Percentiles rank a stretch among this genome's conserved stretches.
phyloP scores from a whole-genome alignment of 1,140 invertebrate species.

The Ganaspis sp. region DNA sequence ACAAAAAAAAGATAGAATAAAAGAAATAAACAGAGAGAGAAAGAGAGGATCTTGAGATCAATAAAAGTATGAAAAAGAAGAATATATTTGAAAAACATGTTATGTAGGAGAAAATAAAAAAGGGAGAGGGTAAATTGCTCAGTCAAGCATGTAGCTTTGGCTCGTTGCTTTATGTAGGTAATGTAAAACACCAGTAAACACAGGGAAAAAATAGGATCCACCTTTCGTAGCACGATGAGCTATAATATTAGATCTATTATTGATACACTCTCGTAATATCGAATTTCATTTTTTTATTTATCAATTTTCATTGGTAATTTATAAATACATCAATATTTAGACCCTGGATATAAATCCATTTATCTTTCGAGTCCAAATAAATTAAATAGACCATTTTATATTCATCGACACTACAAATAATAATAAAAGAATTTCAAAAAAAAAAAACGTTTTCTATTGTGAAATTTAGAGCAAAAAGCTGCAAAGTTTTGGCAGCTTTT shows the following conservation, averaged over 20 bases:
- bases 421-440: background rate
- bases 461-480: conserved; percentile 8
- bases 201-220: background rate
- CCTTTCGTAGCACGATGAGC: background rate
- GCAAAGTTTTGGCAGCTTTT: conserved; percentile 14
- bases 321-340: no score
- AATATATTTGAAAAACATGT: background rate
- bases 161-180: background rate
- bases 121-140: background rate
- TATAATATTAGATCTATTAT: no score
- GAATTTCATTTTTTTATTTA: background rate
- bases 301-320: no score
- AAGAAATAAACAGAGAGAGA: no score
- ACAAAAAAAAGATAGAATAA: no score
- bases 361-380: no score
- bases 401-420: no score
- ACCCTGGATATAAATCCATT: no score
- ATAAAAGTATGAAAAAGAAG: background rate
- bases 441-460: background rate
- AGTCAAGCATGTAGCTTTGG: background rate
- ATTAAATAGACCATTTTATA: no score
- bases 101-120: background rate
- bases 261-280: no score
- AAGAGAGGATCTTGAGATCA: background rate
- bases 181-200: no score